These are phyloP conservation scores for Tyria jacobaeae DNA, from an alignment of 2,888 invertebrate species.

Conservation along the genomic window DNA sequence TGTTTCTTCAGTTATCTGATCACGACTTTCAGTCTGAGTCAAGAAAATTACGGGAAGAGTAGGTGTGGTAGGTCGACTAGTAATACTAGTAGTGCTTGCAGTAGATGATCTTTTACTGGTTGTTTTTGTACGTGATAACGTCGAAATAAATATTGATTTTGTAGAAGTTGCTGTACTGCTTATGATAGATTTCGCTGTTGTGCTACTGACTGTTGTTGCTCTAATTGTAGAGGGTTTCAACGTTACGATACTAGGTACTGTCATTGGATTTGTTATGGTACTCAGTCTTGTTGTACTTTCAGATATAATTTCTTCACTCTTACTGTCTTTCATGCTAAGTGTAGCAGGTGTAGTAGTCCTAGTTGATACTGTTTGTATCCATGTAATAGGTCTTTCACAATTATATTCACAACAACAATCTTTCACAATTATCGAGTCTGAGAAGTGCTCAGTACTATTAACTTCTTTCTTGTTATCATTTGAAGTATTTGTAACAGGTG, in stretches of 20 bases:
- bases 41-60: not conserved
- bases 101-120: not conserved
- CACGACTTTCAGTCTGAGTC: not conserved
- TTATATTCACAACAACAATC: too few relatives aligned
- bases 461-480: not conserved
- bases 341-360: not conserved
- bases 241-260: not conserved
- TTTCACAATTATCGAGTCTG: too few relatives aligned
- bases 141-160: not conserved
- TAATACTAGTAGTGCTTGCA: conserved; percentile 4
- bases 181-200: not conserved
- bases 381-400: conserved; percentile 14
- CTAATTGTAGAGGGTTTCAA: too few relatives aligned
- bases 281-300: not conserved
- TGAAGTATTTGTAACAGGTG: too few relatives aligned
- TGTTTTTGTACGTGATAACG: conserved; percentile 3
- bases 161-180: not conserved
- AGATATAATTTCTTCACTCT: not conserved
- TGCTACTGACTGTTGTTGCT: too few relatives aligned
- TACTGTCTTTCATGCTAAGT: not conserved
- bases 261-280: not conserved
- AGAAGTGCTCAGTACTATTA: not conserved
- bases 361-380: conserved; percentile 1
- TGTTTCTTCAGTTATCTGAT: not conserved
- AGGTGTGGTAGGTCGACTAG: conserved; percentile 3